Percentiles rank a stretch among this genome's conserved stretches.
Conservation (phyloP, 1,140 invertebrate species). For the Orussus abietinus region DNA sequence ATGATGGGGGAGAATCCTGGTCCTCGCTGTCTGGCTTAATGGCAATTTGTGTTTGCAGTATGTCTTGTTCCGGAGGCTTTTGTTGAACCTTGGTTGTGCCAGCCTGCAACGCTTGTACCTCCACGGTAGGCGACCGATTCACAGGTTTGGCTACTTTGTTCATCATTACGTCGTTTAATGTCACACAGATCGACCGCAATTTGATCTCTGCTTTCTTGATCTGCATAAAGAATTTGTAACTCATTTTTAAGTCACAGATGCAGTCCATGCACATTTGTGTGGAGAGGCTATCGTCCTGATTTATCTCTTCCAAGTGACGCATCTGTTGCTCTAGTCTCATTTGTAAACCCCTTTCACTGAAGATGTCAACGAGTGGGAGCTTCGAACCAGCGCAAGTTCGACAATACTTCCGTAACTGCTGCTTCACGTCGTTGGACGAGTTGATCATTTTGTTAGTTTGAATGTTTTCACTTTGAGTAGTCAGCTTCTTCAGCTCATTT, state of each 20-base stretch:
- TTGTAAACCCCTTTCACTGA: constrained; percentile 45
- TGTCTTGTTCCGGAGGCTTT: too few species aligned
- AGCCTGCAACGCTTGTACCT: too few species aligned
- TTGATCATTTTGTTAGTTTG: constrained; percentile 9
- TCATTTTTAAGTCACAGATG: constrained; percentile 49
- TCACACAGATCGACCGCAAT: constrained; percentile 36
- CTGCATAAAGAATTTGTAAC: constrained; percentile 51
- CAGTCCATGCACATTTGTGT: constrained; percentile 53
- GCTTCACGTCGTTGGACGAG: constrained; percentile 19
- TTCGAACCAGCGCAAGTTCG: constrained; percentile 48
- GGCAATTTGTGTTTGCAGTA: too few species aligned
- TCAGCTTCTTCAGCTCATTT: constrained; percentile 31
- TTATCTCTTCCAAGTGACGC: constrained; percentile 43
- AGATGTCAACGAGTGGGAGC: constrained; percentile 46
- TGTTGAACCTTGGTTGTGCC: too few species aligned
- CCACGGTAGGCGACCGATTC: too few species aligned
- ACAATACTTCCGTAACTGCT: constrained; percentile 44
- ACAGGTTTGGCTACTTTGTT: too few species aligned
- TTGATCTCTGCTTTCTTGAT: constrained; percentile 51
- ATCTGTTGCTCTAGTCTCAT: constrained; percentile 48
- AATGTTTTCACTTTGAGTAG: constrained; percentile 18
- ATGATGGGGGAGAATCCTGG: too few species aligned
- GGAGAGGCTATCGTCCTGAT: constrained; percentile 36
- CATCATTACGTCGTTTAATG: constrained; percentile 19
- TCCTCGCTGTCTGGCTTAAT: too few species aligned